Percentiles rank a stretch among this genome's conserved stretches.
Conservation (phyloP, 2,888 invertebrate species). For the Sacculina carcini region DNA sequence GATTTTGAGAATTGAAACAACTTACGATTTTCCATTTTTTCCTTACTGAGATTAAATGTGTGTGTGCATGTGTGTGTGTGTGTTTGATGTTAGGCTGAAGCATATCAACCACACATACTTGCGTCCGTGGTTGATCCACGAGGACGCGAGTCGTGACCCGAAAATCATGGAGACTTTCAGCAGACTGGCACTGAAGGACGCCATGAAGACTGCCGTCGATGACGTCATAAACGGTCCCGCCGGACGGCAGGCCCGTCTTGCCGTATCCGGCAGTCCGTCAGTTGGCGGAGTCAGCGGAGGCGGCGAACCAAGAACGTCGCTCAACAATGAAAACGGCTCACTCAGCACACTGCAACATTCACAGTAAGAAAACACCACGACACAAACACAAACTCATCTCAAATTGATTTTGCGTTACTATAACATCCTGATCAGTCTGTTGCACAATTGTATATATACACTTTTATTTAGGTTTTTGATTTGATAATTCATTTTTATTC, state of each 20-base stretch:
- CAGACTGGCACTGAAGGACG: conserved; percentile 74
- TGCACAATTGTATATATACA: too few relatives aligned
- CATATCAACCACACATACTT: conserved; percentile 81
- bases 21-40: too few relatives aligned
- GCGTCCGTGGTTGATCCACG: conserved; percentile 56
- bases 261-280: conserved; percentile 10
- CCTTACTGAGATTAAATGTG: too few relatives aligned
- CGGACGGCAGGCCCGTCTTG: conserved; percentile 5
- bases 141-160: conserved; percentile 65
- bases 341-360: neutral
- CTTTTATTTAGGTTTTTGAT: too few relatives aligned
- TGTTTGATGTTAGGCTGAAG: conserved; percentile 39
- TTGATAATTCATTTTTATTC: too few relatives aligned
- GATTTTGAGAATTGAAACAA: too few relatives aligned
- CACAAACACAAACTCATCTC: neutral
- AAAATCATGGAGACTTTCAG: conserved; percentile 84
- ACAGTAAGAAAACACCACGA: neutral
- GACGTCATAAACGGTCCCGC: conserved; percentile 50
- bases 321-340: neutral
- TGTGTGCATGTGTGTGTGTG: too few relatives aligned
- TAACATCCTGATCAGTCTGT: neutral
- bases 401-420: neutral
- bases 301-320: neutral
- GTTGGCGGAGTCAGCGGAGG: conserved; percentile 5
- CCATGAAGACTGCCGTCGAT: conserved; percentile 64